A percentile compares a stretch with the other conserved stretches of the same genome.
Conservation (phyloP, 2,797 vertebrate genomes). For the Premnoplex brunnescens region DNA sequence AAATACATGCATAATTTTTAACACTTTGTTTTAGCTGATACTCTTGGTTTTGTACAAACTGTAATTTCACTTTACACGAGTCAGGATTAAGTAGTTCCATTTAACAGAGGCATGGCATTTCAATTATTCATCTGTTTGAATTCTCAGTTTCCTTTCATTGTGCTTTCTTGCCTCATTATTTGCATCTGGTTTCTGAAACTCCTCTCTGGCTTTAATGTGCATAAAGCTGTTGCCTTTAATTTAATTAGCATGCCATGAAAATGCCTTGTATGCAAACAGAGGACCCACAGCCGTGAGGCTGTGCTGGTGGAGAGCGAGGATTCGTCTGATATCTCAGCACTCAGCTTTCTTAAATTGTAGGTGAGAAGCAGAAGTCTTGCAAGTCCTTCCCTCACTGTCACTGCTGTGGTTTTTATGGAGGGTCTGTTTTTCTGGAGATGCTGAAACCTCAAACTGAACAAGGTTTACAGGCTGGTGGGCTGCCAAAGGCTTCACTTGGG, state of each 20-base stretch:
- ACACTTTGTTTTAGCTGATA: neutral
- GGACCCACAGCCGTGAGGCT: neutral
- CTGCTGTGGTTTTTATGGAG: neutral
- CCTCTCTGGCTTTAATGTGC: neutral
- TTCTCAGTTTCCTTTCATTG: neutral
- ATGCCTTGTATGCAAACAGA: neutral
- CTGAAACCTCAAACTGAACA: neutral
- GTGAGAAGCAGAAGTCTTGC: neutral
- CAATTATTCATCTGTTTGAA: neutral
- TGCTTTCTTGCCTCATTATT: constrained; percentile 11
- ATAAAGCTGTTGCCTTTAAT: constrained; percentile 10
- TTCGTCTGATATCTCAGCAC: neutral
- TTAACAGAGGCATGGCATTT: neutral
- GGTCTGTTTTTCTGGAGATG: neutral
- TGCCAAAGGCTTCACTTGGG: neutral
- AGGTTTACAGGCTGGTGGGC: neutral
- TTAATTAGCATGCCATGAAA: neutral
- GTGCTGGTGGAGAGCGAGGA: neutral
- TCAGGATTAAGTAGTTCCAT: neutral
- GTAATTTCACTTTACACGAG: neutral
- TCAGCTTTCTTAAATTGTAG: neutral
- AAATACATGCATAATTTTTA: neutral
- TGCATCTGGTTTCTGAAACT: constrained; percentile 5
- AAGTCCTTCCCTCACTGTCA: neutral
- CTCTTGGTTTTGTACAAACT: neutral